These are phyloP conservation scores for Prunella strophiata DNA, from an alignment of 2,797 vertebrate genomes.

Conservation along the genomic window DNA sequence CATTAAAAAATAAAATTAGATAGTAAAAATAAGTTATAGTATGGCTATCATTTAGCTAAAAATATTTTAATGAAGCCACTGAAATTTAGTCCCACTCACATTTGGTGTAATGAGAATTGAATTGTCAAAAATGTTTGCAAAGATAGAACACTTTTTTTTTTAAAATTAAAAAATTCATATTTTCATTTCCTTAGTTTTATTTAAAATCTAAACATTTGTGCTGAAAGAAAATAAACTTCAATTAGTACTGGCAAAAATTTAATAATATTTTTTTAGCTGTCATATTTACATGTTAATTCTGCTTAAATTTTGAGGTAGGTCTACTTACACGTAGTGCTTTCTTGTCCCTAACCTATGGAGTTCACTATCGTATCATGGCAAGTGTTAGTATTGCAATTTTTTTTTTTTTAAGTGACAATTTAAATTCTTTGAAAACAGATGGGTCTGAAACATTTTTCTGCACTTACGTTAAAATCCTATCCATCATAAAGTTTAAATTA, in stretches of 20 bases:
- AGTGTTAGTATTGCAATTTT: neutral
- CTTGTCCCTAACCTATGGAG: neutral
- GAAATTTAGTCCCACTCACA: neutral
- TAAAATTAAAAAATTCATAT: neutral
- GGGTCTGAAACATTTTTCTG: neutral
- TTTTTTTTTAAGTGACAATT: neutral
- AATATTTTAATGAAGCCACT: neutral
- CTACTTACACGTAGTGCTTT: neutral
- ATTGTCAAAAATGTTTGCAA: neutral
- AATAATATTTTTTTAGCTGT: neutral
- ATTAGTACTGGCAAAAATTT: neutral
- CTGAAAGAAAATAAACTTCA: neutral
- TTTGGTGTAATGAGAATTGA: neutral
- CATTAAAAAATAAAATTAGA: slow-evolving; percentile 44
- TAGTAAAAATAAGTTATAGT: slow-evolving; percentile 20
- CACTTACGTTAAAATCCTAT: neutral
- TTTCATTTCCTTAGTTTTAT: neutral
- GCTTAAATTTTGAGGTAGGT: neutral
- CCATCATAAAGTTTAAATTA: neutral
- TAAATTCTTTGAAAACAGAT: slow-evolving; percentile 36
- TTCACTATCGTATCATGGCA: neutral
- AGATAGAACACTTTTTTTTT: neutral
- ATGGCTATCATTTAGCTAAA: neutral
- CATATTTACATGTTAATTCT: neutral
- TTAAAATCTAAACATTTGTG: neutral